These are phyloP conservation scores for Apolygus lucorum DNA, from an alignment of 1,140 invertebrate species.

Conservation along the genomic window DNA sequence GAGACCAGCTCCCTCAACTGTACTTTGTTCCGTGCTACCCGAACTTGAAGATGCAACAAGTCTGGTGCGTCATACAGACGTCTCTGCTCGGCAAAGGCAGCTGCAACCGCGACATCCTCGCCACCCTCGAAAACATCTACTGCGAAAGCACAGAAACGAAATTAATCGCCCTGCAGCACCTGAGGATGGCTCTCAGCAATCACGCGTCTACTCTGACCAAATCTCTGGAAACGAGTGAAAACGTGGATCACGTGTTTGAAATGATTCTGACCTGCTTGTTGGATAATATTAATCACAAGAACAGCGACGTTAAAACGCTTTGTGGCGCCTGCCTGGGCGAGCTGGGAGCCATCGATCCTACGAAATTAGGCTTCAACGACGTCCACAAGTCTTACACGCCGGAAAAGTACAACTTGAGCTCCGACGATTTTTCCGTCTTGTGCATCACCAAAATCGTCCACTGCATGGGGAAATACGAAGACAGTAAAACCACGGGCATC, in stretches of 20 bases:
- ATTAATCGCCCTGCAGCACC: slow-evolving; percentile 56
- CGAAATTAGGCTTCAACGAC: slow-evolving; percentile 37
- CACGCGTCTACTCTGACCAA: not conserved
- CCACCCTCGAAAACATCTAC: slow-evolving; percentile 1
- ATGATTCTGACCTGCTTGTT: not conserved
- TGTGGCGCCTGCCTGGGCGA: slow-evolving; percentile 78
- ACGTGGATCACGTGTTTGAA: not conserved
- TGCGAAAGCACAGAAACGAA: slow-evolving; percentile 62
- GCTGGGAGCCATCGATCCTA: slow-evolving; percentile 82
- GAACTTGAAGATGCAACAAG: slow-evolving; percentile 3
- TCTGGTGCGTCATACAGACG: slow-evolving; percentile 3
- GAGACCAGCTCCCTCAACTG: slow-evolving; percentile 62
- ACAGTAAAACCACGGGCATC: not conserved
- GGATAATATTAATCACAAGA: slow-evolving; percentile 33
- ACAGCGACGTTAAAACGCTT: slow-evolving; percentile 54
- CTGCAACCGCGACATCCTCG: not conserved
- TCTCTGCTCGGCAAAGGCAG: not conserved
- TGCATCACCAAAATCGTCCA: slow-evolving; percentile 7
- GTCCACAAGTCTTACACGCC: not conserved
- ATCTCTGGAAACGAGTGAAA: not conserved
- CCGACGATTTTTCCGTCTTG: not conserved
- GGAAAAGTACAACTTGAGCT: not conserved
- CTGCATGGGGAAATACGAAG: not conserved
- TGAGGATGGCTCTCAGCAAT: slow-evolving; percentile 44
- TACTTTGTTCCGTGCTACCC: slow-evolving; percentile 59